Percentiles rank a stretch among this genome's conserved stretches.
Evolutionary conservation across 2,888 invertebrate genomes (phyloP).

Genomic region (Agrochola lota): DNA sequence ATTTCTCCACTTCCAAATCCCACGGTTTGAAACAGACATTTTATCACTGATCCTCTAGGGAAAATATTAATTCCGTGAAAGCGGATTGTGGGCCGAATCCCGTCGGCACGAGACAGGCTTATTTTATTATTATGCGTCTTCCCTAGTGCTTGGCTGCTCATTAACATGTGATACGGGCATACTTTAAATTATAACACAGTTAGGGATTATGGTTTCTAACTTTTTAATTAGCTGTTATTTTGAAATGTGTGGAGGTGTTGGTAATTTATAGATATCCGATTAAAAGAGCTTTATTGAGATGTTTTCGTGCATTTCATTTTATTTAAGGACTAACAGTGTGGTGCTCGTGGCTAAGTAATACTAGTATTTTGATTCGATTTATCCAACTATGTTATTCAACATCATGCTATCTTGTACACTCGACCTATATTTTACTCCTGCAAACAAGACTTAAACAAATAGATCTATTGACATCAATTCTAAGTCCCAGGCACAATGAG

Average conservation of each 20-base stretch:
- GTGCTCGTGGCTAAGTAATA: too few species aligned
- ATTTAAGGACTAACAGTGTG: too few species aligned
- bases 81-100: constrained; percentile 58
- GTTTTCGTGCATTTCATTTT: too few species aligned
- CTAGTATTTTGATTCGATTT: too few species aligned
- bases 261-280: constrained; percentile 23
- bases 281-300: neutral
- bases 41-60: constrained; percentile 53
- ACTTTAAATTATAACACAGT: constrained; percentile 43
- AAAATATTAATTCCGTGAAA: constrained; percentile 62
- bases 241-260: neutral
- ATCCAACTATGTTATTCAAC: too few species aligned
- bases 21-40: constrained; percentile 32
- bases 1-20: constrained; percentile 27
- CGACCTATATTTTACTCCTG: too few species aligned
- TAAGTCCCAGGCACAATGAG: too few species aligned
- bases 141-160: constrained; percentile 38
- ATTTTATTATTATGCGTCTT: constrained; percentile 52
- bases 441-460: neutral
- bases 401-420: too few species aligned
- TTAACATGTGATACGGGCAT: constrained; percentile 58
- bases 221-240: constrained; percentile 38
- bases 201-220: constrained; percentile 26
- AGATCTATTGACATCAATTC: neutral
- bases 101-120: constrained; percentile 48